phyloP scores from a whole-genome alignment of 2,797 vertebrate species.

The Paedocypris micromegethes region DNA sequence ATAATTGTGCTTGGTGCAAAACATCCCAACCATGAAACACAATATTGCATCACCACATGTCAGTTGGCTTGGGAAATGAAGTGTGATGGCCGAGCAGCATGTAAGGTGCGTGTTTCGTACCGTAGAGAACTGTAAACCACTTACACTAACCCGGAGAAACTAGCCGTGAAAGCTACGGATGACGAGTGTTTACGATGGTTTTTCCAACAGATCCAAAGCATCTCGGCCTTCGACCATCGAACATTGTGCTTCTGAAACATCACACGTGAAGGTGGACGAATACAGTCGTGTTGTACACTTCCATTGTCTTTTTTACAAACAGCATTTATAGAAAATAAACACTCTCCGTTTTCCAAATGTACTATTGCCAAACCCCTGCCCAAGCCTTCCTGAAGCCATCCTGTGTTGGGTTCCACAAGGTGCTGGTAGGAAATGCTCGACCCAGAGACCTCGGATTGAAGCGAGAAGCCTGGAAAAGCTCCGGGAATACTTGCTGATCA shows the following conservation, averaged over 20 bases:
- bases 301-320: slow-evolving; percentile 18
- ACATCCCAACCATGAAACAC: slow-evolving; percentile 28
- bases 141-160: slow-evolving; percentile 17
- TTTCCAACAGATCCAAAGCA: slow-evolving; percentile 13
- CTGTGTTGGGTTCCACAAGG: no score
- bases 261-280: slow-evolving; percentile 17
- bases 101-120: slow-evolving; percentile 47
- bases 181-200: slow-evolving; percentile 15
- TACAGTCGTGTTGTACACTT: slow-evolving; percentile 14
- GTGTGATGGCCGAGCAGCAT: slow-evolving; percentile 37
- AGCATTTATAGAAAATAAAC: slow-evolving; percentile 32
- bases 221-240: slow-evolving; percentile 21
- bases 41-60: slow-evolving; percentile 47
- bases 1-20: slow-evolving; percentile 48
- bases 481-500: no score
- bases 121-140: slow-evolving; percentile 36
- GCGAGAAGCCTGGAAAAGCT: no score
- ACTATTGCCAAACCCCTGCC: slow-evolving; percentile 29
- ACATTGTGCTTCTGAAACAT: slow-evolving; percentile 40
- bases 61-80: slow-evolving; percentile 10
- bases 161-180: slow-evolving; percentile 12
- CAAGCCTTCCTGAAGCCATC: slow-evolving; percentile 2
- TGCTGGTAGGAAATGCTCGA: no score
- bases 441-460: no score
- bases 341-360: slow-evolving; percentile 18